phyloP scores from a whole-genome alignment of 2,113 vertebrate genomes.

The Anser cygnoides region DNA sequence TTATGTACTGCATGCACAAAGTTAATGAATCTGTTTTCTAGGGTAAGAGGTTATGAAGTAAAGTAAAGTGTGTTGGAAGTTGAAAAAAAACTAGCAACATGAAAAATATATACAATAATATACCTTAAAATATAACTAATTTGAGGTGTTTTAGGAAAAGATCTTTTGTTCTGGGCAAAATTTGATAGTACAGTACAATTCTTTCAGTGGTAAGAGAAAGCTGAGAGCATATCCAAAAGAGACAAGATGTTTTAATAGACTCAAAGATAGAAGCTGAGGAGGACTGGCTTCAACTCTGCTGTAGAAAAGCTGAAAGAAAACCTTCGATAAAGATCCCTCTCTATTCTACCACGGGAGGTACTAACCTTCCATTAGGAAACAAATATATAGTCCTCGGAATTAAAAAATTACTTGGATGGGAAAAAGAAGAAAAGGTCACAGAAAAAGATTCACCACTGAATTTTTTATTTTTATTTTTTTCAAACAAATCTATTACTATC shows the following conservation, averaged over 20 bases:
- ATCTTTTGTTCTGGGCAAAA: background rate
- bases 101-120: background rate
- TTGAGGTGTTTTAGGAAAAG: background rate
- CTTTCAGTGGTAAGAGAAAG: background rate
- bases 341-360: background rate
- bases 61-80: background rate
- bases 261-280: background rate
- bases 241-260: background rate
- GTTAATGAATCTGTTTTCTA: background rate
- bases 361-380: background rate
- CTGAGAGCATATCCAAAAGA: background rate
- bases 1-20: background rate
- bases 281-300: background rate
- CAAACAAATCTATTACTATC: background rate
- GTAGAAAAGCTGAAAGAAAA: background rate
- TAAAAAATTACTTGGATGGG: background rate
- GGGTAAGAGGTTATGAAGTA: rapidly evolving
- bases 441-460: background rate
- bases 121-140: background rate
- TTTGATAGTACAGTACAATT: background rate
- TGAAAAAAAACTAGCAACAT: background rate
- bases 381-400: background rate
- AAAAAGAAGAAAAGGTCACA: background rate
- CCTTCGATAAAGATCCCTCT: background rate
- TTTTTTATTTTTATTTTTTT: background rate